Evolutionary conservation across 53 echinoderm and acorn worm genomes (phyloP), one percentile per base, ranked within the genome.

Genomic region (Stichopus horrens): DNA sequence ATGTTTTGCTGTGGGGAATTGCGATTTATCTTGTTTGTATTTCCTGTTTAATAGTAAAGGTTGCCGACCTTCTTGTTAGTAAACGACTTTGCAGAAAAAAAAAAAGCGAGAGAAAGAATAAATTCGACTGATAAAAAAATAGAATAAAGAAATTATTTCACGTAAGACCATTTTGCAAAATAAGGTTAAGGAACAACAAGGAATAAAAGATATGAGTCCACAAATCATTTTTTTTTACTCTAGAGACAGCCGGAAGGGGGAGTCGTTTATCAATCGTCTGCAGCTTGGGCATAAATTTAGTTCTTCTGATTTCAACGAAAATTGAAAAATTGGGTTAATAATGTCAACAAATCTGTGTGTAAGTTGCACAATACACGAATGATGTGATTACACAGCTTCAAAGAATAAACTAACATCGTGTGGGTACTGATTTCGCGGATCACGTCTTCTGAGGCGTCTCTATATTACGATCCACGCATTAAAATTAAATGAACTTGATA

Each of bases 201-300:
- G 8, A 54, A 37, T 37, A 37, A 37, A 37, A 37, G 37, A 37
- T 37, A 37, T 37, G 37, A 37, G 37, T 2, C 79, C n/a, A 19
- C 79, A 79, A 79, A 53, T 79, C 79, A 16, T 75, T 75, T 52
- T 75, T 4, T 52, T 75, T 23, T 23, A 52, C 9, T 23, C 9
- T 23, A 37, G 75, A 10, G 16, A n/a, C 52, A 75, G 23, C 75
- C 75, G 75, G 75, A 75, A 63, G 63, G 10, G 79, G 79, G 77
- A 18, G 9, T 79, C 79, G 79, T 79, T 79, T 79, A 55, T 79
- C 79, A 54, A 56, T 79, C 79, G 79, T n/a, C 54, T 54, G 11
- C 8, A 79, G 53, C 13, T 23, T 56, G n/a, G 53, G 3, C 79
- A 55, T 19, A 79, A 78, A 55, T 79, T 37, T 37, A 37, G 37